Conservation (phyloP, 2,113 vertebrate genomes). For the Vimba vimba region DNA sequence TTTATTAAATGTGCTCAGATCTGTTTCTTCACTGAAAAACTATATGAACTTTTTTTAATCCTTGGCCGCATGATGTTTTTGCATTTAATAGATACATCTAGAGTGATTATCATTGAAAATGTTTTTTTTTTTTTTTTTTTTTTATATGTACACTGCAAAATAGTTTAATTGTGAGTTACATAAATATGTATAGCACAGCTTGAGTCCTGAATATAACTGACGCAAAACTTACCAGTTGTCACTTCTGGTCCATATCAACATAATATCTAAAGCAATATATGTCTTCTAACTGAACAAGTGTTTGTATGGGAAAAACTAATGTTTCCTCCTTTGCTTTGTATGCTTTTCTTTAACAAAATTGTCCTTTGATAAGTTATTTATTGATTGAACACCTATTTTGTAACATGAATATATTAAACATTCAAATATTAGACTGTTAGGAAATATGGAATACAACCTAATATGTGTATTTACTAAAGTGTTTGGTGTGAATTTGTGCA, state of each 20-base stretch:
- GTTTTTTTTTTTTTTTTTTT: not conserved
- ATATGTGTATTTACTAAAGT: slow-evolving; percentile 43
- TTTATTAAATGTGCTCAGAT: slow-evolving; percentile 14
- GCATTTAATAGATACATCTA: slow-evolving; percentile 29
- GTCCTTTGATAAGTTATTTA: slow-evolving; percentile 47
- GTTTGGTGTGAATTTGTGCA: slow-evolving; percentile 46
- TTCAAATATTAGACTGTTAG: slow-evolving; percentile 35
- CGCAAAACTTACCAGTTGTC: slow-evolving; percentile 31
- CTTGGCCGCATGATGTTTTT: slow-evolving; percentile 22
- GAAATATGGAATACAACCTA: slow-evolving; percentile 27
- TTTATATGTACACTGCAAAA: slow-evolving; percentile 21
- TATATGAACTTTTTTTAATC: slow-evolving; percentile 10
- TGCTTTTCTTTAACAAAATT: slow-evolving; percentile 32
- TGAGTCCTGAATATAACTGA: slow-evolving; percentile 29
- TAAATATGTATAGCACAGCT: slow-evolving; percentile 35
- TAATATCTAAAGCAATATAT: slow-evolving; percentile 45
- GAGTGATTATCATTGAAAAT: not conserved
- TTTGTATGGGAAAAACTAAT: slow-evolving; percentile 12
- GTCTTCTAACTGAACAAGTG: slow-evolving; percentile 30
- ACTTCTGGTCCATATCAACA: slow-evolving; percentile 56
- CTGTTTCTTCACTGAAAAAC: not conserved
- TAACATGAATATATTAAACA: slow-evolving; percentile 36
- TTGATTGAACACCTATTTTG: slow-evolving; percentile 30
- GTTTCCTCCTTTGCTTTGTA: slow-evolving; percentile 25
- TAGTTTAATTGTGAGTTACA: slow-evolving; percentile 12